A percentile compares a stretch with the other conserved stretches of the same genome.
These are phyloP conservation scores for Brotula barbata DNA, from an alignment of 2,797 vertebrate species.

Conservation along the genomic window DNA sequence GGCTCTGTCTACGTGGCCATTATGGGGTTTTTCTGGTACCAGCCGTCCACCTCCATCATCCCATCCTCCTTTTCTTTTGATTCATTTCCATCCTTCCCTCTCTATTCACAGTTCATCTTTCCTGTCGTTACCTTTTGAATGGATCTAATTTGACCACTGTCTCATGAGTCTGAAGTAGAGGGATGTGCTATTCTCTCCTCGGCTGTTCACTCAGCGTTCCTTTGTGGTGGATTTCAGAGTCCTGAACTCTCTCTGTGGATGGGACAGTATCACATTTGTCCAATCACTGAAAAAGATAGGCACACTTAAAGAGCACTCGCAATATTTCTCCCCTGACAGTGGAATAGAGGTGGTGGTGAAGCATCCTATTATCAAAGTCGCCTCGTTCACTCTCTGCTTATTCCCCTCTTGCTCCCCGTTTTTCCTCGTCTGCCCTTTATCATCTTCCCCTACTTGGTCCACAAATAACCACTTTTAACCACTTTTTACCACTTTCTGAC, in stretches of 20 bases:
- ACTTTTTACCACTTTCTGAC: constrained; percentile 2
- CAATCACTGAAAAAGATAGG: constrained; percentile 40
- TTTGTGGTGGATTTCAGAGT: constrained; percentile 45
- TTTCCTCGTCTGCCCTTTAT: constrained; percentile 3
- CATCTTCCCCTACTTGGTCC: background rate
- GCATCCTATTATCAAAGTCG: constrained; percentile 27
- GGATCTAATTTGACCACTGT: constrained; percentile 23
- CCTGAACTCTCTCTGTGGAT: constrained; percentile 34
- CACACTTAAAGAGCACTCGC: constrained; percentile 41
- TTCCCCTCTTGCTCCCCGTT: background rate
- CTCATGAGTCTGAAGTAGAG: constrained; percentile 27
- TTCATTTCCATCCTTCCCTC: background rate
- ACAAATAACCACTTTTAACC: background rate
- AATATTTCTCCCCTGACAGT: constrained; percentile 37
- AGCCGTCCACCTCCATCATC: too few species aligned
- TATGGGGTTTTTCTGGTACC: too few species aligned
- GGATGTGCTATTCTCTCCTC: constrained; percentile 18
- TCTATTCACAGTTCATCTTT: background rate
- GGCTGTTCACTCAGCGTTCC: constrained; percentile 19
- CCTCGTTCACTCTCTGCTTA: background rate
- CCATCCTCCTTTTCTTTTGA: background rate
- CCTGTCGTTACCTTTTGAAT: constrained; percentile 13
- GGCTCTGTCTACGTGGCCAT: too few species aligned
- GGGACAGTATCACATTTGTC: constrained; percentile 39
- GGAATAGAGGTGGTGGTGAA: constrained; percentile 21